Percentiles rank a stretch among this genome's conserved stretches.
Evolutionary conservation across 2,113 vertebrate species (phyloP).

Genomic region (Heterocephalus glaber): DNA sequence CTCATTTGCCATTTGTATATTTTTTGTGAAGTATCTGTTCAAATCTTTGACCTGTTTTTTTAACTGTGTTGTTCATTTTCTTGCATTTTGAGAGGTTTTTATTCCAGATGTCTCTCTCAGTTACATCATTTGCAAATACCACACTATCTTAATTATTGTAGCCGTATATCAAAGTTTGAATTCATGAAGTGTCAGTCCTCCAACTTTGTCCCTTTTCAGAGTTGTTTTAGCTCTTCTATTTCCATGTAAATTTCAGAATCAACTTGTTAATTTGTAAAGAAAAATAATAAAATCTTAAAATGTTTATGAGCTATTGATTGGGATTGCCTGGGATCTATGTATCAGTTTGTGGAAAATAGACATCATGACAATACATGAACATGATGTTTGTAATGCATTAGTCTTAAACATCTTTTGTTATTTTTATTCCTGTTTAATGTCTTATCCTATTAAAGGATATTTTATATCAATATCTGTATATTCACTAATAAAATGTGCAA

Average conservation of each 20-base stretch:
- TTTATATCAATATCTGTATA: background rate
- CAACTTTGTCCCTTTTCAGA: background rate
- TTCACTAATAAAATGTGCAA: background rate
- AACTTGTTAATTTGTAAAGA: background rate
- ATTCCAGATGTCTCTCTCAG: background rate
- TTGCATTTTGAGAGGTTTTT: slow-evolving; percentile 4
- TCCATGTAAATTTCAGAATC: background rate
- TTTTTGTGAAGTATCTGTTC: background rate
- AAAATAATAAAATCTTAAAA: background rate
- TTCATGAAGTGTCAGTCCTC: background rate
- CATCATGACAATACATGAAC: background rate
- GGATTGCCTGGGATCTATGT: background rate
- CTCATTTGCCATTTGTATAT: background rate
- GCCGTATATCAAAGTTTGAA: background rate
- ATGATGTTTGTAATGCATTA: background rate
- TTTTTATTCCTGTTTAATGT: slow-evolving; percentile 10
- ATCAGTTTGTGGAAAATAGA: background rate
- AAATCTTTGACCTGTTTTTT: background rate
- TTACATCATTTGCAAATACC: slow-evolving; percentile 14
- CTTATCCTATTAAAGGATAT: background rate
- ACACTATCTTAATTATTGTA: background rate
- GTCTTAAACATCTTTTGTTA: background rate
- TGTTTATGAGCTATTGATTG: background rate
- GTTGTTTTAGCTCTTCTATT: background rate
- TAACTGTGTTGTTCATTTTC: background rate